Conservation (phyloP, 2,888 invertebrate species). For the Sisyra nigra region DNA sequence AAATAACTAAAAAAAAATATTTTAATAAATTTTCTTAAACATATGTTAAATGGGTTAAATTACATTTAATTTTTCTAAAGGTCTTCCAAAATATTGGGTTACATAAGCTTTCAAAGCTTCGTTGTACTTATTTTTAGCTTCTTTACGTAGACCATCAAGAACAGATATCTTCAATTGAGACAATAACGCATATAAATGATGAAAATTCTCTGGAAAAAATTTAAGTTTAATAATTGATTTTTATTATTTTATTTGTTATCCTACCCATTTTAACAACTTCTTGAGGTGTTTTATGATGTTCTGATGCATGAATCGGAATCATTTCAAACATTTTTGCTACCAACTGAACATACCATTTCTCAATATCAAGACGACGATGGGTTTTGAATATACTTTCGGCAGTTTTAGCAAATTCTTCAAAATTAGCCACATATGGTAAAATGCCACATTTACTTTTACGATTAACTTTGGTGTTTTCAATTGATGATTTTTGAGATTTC, state of each 20-base stretch:
- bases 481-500: conserved; percentile 63
- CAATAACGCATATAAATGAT: conserved; percentile 74
- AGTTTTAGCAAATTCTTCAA: conserved; percentile 75
- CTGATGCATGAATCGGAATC: conserved; percentile 58
- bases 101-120: conserved; percentile 87
- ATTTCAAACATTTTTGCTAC: conserved; percentile 73
- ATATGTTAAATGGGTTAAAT: conserved; percentile 18
- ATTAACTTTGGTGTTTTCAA: conserved; percentile 60
- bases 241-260: conserved; percentile 7
- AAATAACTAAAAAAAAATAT: conserved; percentile 52
- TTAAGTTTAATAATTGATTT: neutral
- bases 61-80: conserved; percentile 80
- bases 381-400: conserved; percentile 82
- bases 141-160: conserved; percentile 74
- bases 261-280: conserved; percentile 81
- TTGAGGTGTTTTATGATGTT: conserved; percentile 82
- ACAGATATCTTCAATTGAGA: conserved; percentile 81
- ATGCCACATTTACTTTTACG: conserved; percentile 75
- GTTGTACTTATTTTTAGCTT: conserved; percentile 77
- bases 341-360: conserved; percentile 76
- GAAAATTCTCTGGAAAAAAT: conserved; percentile 69
- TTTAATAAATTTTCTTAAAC: conserved; percentile 5
- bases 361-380: conserved; percentile 75
- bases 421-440: conserved; percentile 73
- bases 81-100: conserved; percentile 85